These are phyloP conservation scores for Pollenia labialis DNA, from an alignment of 2,888 invertebrate species.

Conservation along the genomic window DNA sequence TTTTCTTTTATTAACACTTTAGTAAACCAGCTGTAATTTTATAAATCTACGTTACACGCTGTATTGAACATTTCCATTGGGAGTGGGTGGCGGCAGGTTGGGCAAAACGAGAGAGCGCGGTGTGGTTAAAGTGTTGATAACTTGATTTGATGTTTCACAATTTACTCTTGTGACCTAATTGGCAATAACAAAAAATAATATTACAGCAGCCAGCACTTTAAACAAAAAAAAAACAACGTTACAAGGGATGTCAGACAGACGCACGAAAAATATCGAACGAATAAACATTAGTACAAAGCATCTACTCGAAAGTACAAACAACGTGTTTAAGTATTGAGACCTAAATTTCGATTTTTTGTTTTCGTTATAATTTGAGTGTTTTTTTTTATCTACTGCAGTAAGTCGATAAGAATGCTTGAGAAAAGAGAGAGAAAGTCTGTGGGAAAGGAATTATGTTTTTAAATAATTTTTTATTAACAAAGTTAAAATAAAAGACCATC, in stretches of 20 bases:
- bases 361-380: neutral
- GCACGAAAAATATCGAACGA: neutral
- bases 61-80: conserved; percentile 5
- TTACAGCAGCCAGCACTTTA: conserved; percentile 5
- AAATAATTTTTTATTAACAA: too few relatives aligned
- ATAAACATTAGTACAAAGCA: neutral
- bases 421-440: neutral
- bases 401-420: neutral
- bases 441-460: too few relatives aligned
- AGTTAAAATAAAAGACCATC: too few relatives aligned
- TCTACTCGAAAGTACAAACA: neutral
- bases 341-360: conserved; percentile 26
- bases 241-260: neutral
- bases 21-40: conserved; percentile 20
- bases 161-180: conserved; percentile 61
- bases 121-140: conserved; percentile 40
- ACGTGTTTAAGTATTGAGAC: conserved; percentile 62
- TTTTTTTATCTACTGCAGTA: neutral
- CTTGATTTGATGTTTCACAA: conserved; percentile 56
- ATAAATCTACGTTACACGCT: conserved; percentile 1
- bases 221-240: neutral
- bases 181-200: conserved; percentile 50
- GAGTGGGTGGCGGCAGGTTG: neutral
- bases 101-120: neutral
- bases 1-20: conserved; percentile 35